These are phyloP conservation scores for Tupiocoris notatus DNA, from an alignment of 2,888 invertebrate genomes.

Conservation along the genomic window DNA sequence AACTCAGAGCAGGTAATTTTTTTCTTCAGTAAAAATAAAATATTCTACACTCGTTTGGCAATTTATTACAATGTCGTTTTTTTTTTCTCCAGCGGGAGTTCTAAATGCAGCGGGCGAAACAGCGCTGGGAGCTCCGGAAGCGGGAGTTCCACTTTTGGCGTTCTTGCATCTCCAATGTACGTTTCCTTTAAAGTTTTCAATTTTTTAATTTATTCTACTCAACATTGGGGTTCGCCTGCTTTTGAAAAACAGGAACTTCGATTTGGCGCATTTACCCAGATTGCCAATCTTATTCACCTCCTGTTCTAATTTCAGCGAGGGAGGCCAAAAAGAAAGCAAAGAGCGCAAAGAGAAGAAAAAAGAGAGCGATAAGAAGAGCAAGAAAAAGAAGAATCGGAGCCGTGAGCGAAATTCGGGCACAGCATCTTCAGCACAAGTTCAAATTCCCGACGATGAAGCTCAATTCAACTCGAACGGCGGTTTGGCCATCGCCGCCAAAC, in stretches of 20 bases:
- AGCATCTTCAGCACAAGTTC: neutral
- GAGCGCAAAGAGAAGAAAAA: conserved; percentile 27
- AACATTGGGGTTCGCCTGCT: too few relatives aligned
- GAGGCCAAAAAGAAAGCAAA: conserved; percentile 21
- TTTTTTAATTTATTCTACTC: too few relatives aligned
- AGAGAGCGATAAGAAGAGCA: conserved; percentile 19
- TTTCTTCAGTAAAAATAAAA: conserved; percentile 7
- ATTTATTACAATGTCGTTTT: conserved; percentile 24
- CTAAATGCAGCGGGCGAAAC: conserved; percentile 74
- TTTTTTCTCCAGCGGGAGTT: conserved; percentile 56
- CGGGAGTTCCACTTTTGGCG: conserved; percentile 52
- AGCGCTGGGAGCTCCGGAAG: conserved; percentile 80
- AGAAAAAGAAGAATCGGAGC: conserved; percentile 6
- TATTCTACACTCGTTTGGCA: neutral
- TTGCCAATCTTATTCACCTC: too few relatives aligned
- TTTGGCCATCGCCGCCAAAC: neutral
- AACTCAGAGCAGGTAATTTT: conserved; percentile 70
- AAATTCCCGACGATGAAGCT: neutral
- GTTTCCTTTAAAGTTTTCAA: too few relatives aligned
- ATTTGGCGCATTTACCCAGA: too few relatives aligned
- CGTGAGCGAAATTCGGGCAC: neutral
- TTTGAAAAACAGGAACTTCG: too few relatives aligned
- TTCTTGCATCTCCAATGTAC: conserved; percentile 6
- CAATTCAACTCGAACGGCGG: neutral
- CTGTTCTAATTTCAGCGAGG: conserved; percentile 26